phyloP scores from a whole-genome alignment of 2,888 invertebrate genomes.

The Cryptus armator region DNA sequence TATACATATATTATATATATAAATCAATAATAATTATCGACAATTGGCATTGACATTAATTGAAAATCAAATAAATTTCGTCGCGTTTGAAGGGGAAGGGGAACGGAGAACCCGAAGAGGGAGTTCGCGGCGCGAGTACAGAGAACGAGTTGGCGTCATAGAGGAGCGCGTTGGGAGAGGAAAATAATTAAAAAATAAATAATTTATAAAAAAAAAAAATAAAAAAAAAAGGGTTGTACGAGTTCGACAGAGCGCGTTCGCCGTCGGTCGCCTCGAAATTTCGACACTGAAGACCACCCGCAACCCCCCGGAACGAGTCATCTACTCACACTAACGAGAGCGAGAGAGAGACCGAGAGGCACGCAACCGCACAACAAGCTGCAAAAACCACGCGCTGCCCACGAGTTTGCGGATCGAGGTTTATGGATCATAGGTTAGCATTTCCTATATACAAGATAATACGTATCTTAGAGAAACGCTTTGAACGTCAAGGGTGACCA shows the following conservation, averaged over 20 bases:
- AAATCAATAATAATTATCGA: constrained; percentile 20
- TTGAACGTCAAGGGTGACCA: constrained; percentile 19
- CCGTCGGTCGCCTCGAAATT: constrained; percentile 26
- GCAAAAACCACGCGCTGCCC: constrained; percentile 70
- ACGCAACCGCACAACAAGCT: constrained; percentile 64
- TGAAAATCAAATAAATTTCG: constrained; percentile 3
- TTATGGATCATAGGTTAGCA: constrained; percentile 84
- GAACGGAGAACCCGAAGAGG: constrained; percentile 19
- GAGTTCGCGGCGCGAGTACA: constrained; percentile 26
- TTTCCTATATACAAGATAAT: constrained; percentile 56
- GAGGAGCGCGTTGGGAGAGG: not conserved
- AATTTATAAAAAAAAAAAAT: not conserved
- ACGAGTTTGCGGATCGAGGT: constrained; percentile 75
- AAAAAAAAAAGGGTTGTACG: constrained; percentile 7
- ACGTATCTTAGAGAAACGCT: constrained; percentile 14
- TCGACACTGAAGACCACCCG: constrained; percentile 36
- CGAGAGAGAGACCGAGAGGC: constrained; percentile 33
- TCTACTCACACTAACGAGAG: constrained; percentile 36
- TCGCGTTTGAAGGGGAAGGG: constrained; percentile 13
- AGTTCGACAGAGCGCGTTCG: constrained; percentile 20
- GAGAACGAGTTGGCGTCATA: constrained; percentile 18
- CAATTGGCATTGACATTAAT: constrained; percentile 9
- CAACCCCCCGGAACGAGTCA: constrained; percentile 38
- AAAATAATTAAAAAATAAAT: constrained; percentile 1
- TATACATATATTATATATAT: not conserved